A percentile compares a stretch with the other conserved stretches of the same genome.
These are phyloP conservation scores for Propithecus perrieri DNA, from an alignment of 2,797 vertebrate species.

Conservation along the genomic window DNA sequence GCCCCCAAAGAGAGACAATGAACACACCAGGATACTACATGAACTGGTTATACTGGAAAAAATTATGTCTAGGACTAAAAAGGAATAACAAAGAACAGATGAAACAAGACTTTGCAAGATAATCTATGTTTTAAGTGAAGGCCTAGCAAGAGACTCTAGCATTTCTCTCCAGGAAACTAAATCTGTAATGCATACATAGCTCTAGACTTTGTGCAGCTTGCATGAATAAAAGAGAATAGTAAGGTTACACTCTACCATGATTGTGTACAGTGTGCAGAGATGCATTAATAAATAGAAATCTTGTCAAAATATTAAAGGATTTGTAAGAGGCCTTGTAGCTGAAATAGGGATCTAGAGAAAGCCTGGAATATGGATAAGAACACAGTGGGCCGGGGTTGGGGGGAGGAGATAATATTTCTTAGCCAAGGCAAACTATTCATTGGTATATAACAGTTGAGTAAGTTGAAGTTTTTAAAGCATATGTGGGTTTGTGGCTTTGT, in stretches of 20 bases:
- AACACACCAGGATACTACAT: background rate
- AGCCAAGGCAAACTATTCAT: background rate
- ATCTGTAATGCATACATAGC: background rate
- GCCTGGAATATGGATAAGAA: background rate
- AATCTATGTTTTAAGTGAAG: background rate
- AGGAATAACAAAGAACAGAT: background rate
- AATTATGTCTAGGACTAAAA: background rate
- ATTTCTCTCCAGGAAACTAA: background rate
- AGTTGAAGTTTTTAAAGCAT: background rate
- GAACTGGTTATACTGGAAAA: background rate
- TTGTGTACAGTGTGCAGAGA: background rate
- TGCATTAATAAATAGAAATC: background rate
- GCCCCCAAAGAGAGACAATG: background rate
- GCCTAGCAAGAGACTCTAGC: background rate
- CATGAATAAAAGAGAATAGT: constrained; percentile 27
- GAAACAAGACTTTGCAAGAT: background rate
- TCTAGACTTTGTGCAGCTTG: background rate
- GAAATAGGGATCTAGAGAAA: background rate
- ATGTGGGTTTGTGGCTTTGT: background rate
- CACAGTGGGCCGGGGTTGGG: rapidly evolving
- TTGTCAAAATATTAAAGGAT: constrained; percentile 25
- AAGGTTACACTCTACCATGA: background rate
- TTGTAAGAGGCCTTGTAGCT: background rate
- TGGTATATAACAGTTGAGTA: background rate
- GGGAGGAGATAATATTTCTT: background rate